Base-by-base conservation (phyloP, 2,888 invertebrate species). In the Epicampocera succincta region DNA sequence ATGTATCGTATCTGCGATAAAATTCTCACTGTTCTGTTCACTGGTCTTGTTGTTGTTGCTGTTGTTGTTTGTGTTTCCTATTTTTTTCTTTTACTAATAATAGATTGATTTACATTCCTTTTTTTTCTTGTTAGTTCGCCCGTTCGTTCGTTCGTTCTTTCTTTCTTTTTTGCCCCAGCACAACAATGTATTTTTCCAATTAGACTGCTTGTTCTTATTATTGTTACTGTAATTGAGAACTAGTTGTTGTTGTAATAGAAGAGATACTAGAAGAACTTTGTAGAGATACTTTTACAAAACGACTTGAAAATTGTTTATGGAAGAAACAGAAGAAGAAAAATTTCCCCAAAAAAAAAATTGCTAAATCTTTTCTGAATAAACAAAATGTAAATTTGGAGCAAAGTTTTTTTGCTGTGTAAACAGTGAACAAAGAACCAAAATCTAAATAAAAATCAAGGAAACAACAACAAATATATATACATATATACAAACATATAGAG, bases 61-160 rank as follows among this genome's bases (percentile, higher is more conserved):
- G 63, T 44, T 56, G 58, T 71, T 71, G 21, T 40, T 42, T 15
- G 12, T 60, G 13, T 42, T 60, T 12, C 8, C 13, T 17, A 12
- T 42, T 46, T 63, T n/a, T 13, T 13, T 15, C 13, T 52, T 38
- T 40, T 56, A 46, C 74, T 74, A 74, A 65, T 74, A 74, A 74
- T 74, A 74, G 74, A 74, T 74, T 74, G 74, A 65, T 74, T 74
- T 73, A 73, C 63, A 73, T 63, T 42, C 12, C 11, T 21, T 63
- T 38, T 42, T 25, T 42, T 46, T 48, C n/a, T n/a, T n/a, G n/a
- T n/a, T n/a, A n/a, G n/a, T n/a, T n/a, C n/a, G n/a, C n/a, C n/a
- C n/a, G n/a, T n/a, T n/a, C n/a, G n/a, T n/a, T n/a, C n/a, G n/a
- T n/a, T n/a, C n/a, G 3, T 4, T 29, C 29, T 29, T 65, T 25